phyloP scores from a whole-genome alignment of 1,140 invertebrate species.

The Dendrolimus punctatus region DNA sequence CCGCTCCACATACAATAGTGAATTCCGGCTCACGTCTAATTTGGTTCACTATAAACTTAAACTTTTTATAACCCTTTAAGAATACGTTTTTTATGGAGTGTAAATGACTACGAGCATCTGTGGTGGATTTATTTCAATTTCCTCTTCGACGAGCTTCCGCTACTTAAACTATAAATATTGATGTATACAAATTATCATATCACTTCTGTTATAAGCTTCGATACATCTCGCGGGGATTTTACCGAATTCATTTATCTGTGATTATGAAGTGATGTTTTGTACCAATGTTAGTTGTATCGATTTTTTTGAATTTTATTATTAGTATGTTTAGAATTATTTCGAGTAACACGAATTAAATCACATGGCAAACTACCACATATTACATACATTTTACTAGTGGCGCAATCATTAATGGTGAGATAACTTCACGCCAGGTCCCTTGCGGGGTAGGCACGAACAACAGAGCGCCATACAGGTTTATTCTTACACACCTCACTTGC shows the following conservation, averaged over 20 bases:
- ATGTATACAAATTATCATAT: slow-evolving; percentile 56
- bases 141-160: slow-evolving; percentile 59
- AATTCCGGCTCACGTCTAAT: slow-evolving; percentile 26
- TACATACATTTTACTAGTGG: no score
- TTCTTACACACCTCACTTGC: no score
- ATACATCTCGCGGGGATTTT: slow-evolving; percentile 20
- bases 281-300: neutral
- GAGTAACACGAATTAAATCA: no score
- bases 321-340: no score
- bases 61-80: slow-evolving; percentile 56
- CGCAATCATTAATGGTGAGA: no score
- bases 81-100: slow-evolving; percentile 45
- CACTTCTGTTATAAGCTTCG: slow-evolving; percentile 22
- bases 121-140: slow-evolving; percentile 65
- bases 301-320: no score
- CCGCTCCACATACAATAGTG: neutral
- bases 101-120: slow-evolving; percentile 59
- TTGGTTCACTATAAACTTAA: slow-evolving; percentile 30
- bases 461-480: no score
- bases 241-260: slow-evolving; percentile 9
- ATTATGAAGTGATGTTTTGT: neutral
- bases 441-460: no score
- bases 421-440: no score
- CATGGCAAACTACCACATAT: no score
- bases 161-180: slow-evolving; percentile 47